Conservation (phyloP, 2,888 invertebrate species). For the Monoplex corrugatus region DNA sequence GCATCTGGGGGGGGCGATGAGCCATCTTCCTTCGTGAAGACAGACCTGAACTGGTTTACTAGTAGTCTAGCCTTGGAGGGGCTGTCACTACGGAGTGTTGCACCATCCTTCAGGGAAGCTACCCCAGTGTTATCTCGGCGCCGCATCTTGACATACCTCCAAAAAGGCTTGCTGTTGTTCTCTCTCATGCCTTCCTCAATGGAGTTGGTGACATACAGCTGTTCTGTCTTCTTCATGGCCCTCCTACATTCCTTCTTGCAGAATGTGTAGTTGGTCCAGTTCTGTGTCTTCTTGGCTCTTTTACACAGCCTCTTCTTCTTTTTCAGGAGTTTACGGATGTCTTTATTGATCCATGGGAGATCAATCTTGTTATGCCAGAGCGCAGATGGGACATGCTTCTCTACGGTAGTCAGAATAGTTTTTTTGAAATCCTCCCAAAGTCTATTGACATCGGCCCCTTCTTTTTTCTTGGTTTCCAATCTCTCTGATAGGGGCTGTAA, state of each 20-base stretch:
- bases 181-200: background rate
- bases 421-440: background rate
- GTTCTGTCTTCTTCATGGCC: background rate
- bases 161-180: background rate
- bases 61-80: background rate
- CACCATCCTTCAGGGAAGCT: background rate
- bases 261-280: background rate
- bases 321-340: conserved; percentile 6
- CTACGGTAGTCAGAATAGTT: background rate
- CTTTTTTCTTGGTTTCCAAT: background rate
- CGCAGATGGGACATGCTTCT: too few species aligned
- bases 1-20: background rate
- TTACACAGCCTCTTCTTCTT: background rate
- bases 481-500: background rate
- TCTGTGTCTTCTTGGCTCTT: background rate
- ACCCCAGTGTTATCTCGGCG: background rate
- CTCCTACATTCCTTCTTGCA: conserved; percentile 17
- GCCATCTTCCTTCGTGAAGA: background rate
- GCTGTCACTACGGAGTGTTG: background rate
- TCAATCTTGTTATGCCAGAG: too few species aligned
- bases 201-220: conserved; percentile 7
- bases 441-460: background rate
- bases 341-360: background rate
- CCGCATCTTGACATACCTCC: background rate
- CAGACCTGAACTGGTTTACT: background rate